Conservation (phyloP, 2,797 vertebrate species). For the Lagocephalus sceleratus region DNA sequence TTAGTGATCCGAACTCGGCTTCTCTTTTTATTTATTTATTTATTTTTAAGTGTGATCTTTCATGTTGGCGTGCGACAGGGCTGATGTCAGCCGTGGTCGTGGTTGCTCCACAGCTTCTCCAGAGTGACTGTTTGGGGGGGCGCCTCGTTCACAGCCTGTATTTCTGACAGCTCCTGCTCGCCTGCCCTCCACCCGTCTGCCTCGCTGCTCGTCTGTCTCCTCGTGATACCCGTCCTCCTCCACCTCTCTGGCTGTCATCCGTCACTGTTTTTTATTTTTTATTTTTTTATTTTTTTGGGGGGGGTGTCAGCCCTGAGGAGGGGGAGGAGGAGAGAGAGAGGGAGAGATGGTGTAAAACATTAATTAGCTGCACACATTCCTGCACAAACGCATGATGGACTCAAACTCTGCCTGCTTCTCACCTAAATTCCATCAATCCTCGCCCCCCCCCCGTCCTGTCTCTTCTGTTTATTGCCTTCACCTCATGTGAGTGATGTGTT, state of each 20-base stretch:
- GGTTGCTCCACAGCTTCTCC: too few species aligned
- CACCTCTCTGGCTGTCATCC: slow-evolving; percentile 21
- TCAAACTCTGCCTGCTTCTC: slow-evolving; percentile 48
- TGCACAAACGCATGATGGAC: slow-evolving; percentile 60
- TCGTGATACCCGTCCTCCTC: slow-evolving; percentile 26
- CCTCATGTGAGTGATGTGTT: not conserved
- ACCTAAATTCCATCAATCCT: not conserved
- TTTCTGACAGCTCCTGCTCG: not conserved
- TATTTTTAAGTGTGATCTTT: slow-evolving; percentile 28
- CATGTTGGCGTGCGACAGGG: too few species aligned
- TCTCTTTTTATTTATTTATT: slow-evolving; percentile 33
- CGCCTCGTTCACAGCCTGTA: slow-evolving; percentile 22
- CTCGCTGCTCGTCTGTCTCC: slow-evolving; percentile 8
- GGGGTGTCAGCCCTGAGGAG: slow-evolving; percentile 22
- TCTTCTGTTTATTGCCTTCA: not conserved
- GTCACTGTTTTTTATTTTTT: slow-evolving; percentile 39
- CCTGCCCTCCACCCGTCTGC: slow-evolving; percentile 12
- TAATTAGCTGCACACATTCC: slow-evolving; percentile 68
- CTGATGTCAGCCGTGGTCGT: not conserved
- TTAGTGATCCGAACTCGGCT: slow-evolving; percentile 35
- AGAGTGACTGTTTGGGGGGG: too few species aligned
- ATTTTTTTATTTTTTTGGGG: slow-evolving; percentile 31
- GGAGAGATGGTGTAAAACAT: slow-evolving; percentile 61
- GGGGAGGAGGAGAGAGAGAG: slow-evolving; percentile 5
- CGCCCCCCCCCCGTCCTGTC: not conserved